Evolutionary conservation across 2,888 invertebrate genomes (phyloP), one percentile per base, ranked within the genome.

Genomic region (Cephus sareptanus): DNA sequence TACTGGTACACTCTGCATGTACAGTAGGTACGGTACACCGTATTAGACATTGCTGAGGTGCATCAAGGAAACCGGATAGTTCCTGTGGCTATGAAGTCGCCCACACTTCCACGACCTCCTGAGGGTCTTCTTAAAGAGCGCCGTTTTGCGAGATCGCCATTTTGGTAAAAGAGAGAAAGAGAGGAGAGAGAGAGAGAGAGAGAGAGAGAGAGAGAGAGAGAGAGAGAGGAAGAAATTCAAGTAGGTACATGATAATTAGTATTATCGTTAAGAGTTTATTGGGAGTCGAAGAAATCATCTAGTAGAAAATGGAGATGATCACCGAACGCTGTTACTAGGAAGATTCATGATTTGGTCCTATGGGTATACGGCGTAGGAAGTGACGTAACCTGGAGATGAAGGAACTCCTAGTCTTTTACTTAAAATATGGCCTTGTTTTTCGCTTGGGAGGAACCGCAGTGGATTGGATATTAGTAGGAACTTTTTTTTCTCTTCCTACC

Each of bases 11-110:
- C 15, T 40, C 9, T 40, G 15, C 23, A 23, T 40, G 23, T 40
- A 40, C 40, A 23, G 40, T 40, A 40, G 40, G 23, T 23, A 40
- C 40, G 40, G 40, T 40, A 15, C 40, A 40, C 0, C 40, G 23
- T 40, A 40, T 40, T 40, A 40, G 40, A 15, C 40, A 15, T 40
- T 40, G 40, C 40, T 40, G 40, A 40, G 40, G 40, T 40, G 40
- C 15, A 40, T 23, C 40, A 40, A 6, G 23, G 87, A 86, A 88
- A 88, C 85, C 84, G 84, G 87, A 87, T 86, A 87, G 81, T 79
- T 79, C 74, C 73, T 79, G 81, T 81, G 23, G 23, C 40, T 40
- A 77, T 81, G 78, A 77, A 84, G 81, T 86, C 84, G 73, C 81
- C 84, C 82, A 82, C 83, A 82, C 84, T 23, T 15, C 40, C 23